Evolutionary conservation across 2,888 invertebrate genomes (phyloP).

Genomic region (Netelia inedita): DNA sequence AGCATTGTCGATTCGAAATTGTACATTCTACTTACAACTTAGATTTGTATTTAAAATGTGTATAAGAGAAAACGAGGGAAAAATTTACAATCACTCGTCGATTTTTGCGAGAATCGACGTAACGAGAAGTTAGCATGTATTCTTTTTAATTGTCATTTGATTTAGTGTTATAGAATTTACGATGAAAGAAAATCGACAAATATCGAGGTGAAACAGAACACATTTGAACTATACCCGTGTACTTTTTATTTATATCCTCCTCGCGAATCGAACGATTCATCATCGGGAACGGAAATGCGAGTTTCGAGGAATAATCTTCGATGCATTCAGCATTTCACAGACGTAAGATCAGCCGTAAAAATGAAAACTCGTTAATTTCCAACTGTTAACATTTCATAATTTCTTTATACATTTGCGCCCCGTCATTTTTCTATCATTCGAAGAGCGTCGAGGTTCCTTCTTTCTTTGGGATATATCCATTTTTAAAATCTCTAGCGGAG

Average conservation of each 20-base stretch:
- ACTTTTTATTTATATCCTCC: conserved; percentile 40
- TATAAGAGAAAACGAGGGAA: conserved; percentile 29
- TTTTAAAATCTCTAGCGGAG: conserved; percentile 93
- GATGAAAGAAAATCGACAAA: conserved; percentile 35
- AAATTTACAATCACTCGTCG: conserved; percentile 35
- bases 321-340: background rate
- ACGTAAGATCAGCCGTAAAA: background rate
- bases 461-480: conserved; percentile 92
- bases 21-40: conserved; percentile 62
- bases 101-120: conserved; percentile 34
- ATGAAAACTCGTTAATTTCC: conserved; percentile 35
- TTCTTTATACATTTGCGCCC: conserved; percentile 39
- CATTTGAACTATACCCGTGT: conserved; percentile 7
- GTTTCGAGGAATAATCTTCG: too few species aligned
- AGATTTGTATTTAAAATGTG: conserved; percentile 50
- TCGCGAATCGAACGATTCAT: background rate
- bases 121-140: conserved; percentile 51
- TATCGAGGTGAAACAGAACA: conserved; percentile 1
- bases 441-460: conserved; percentile 75
- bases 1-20: conserved; percentile 35
- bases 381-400: conserved; percentile 4
- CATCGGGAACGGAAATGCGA: background rate
- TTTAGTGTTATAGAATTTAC: conserved; percentile 54
- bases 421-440: conserved; percentile 24
- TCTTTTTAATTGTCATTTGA: conserved; percentile 62